Conservation (phyloP, 2,113 vertebrate genomes). For the Ailurus styani region DNA sequence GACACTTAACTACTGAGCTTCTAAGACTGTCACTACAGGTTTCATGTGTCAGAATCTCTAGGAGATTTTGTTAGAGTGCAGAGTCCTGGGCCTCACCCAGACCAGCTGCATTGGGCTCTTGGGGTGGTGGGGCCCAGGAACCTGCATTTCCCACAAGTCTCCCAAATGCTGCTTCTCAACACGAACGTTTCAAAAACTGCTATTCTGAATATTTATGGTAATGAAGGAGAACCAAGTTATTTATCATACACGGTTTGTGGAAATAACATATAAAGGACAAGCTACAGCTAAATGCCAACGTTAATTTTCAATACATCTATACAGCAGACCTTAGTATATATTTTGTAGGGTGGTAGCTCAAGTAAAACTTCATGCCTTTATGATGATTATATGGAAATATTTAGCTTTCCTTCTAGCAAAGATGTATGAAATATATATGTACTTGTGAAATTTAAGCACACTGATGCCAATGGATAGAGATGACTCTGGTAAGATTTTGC, state of each 20-base stretch:
- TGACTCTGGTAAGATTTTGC: neutral
- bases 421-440: neutral
- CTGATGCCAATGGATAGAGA: neutral
- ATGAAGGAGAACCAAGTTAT: neutral
- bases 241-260: neutral
- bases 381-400: neutral
- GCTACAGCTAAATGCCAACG: neutral
- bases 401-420: neutral
- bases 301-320: neutral
- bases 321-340: neutral
- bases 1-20: too few species aligned
- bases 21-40: neutral
- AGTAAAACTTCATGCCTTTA: neutral
- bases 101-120: neutral
- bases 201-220: neutral
- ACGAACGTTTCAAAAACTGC: neutral
- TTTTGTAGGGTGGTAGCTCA: neutral
- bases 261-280: neutral
- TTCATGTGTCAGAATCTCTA: neutral
- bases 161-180: neutral
- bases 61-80: neutral
- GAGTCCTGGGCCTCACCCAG: neutral
- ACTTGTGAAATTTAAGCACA: neutral
- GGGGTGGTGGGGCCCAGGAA: neutral
- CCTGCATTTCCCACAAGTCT: neutral